These are phyloP conservation scores for Campylomormyrus tamandua DNA, from an alignment of 2,113 vertebrate species.

Conservation along the genomic window DNA sequence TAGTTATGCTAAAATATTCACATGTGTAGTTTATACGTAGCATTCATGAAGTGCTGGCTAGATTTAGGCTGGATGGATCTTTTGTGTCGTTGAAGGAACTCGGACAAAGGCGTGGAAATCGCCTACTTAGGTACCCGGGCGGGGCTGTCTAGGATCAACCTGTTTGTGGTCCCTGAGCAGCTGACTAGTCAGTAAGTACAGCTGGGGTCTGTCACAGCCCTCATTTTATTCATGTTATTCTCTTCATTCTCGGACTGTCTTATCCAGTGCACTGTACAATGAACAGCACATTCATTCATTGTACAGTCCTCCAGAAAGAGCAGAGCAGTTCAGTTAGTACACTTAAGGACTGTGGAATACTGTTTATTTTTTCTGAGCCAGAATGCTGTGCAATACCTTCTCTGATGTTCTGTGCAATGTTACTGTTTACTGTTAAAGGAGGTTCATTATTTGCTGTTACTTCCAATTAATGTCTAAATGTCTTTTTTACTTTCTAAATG, in stretches of 20 bases:
- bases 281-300: not conserved
- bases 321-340: not conserved
- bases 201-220: not conserved
- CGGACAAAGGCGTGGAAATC: slow-evolving; percentile 97
- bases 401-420: not conserved
- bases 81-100: slow-evolving; percentile 66
- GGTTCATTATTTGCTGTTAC: not conserved
- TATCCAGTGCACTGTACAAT: not conserved
- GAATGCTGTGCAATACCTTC: not conserved
- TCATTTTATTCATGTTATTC: not conserved
- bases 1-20: not conserved
- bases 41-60: not conserved
- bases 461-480: not conserved
- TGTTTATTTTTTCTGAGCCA: not conserved
- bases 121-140: slow-evolving; percentile 91
- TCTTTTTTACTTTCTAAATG: not conserved
- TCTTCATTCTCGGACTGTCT: not conserved
- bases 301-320: not conserved
- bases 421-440: not conserved
- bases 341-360: not conserved
- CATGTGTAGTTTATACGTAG: not conserved
- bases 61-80: not conserved
- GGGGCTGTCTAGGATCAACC: slow-evolving; percentile 83
- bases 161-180: slow-evolving; percentile 86
- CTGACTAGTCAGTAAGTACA: slow-evolving; percentile 87